Percentiles rank a stretch among this genome's conserved stretches.
These are phyloP conservation scores for Actinia equina DNA, from an alignment of 64 coral and sea anemone genomes.

Conservation along the genomic window DNA sequence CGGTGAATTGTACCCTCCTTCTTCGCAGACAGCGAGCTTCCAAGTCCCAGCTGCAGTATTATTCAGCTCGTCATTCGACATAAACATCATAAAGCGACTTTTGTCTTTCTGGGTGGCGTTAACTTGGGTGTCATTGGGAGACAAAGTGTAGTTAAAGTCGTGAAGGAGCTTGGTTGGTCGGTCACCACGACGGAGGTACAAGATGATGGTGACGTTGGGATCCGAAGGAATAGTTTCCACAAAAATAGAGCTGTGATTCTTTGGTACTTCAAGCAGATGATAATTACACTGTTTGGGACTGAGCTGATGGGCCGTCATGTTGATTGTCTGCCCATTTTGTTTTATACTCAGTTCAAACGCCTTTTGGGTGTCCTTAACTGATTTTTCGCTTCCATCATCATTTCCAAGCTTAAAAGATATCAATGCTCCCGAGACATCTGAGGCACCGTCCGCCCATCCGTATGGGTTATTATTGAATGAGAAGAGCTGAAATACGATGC, in stretches of 20 bases:
- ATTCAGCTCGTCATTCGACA: constrained; percentile 74
- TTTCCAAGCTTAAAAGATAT: constrained; percentile 29
- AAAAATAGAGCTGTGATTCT: constrained; percentile 70
- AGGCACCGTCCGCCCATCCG: constrained; percentile 21
- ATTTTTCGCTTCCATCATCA: constrained; percentile 12
- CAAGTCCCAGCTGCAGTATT: constrained; percentile 66
- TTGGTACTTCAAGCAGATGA: constrained; percentile 34
- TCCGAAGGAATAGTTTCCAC: constrained; percentile 15
- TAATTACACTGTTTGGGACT: neutral
- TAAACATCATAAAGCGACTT: constrained; percentile 39
- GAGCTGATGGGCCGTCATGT: neutral
- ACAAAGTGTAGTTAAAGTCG: neutral
- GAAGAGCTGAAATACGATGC: constrained; percentile 6
- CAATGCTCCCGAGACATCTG: constrained; percentile 25
- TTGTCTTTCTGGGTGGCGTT: constrained; percentile 11
- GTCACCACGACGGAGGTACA: neutral
- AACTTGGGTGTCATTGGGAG: constrained; percentile 25
- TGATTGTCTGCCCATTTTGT: constrained; percentile 14
- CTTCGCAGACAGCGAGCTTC: constrained; percentile 39
- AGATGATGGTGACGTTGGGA: neutral
- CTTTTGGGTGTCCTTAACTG: constrained; percentile 8
- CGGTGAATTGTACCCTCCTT: neutral
- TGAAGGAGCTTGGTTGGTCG: neutral
- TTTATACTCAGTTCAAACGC: constrained; percentile 43
- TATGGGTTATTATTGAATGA: constrained; percentile 11